Conservation (phyloP, 1,140 invertebrate genomes). For the Schlechtendalia chinensis region DNA sequence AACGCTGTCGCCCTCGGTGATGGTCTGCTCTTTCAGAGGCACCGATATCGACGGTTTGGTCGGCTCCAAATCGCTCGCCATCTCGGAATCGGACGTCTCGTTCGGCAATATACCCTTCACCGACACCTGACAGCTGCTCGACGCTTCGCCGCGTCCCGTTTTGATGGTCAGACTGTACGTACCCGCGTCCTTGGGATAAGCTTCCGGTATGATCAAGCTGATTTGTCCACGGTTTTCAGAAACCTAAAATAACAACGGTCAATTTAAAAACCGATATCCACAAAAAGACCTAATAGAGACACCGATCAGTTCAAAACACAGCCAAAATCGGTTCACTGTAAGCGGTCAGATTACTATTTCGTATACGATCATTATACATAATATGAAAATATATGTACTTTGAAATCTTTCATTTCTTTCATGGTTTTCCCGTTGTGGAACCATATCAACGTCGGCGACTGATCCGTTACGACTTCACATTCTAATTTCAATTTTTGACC, state of each 20-base stretch:
- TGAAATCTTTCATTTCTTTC: constrained; percentile 58
- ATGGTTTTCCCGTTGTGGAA: constrained; percentile 67
- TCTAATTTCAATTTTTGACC: constrained; percentile 69
- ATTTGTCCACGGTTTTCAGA: constrained; percentile 57
- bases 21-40: constrained; percentile 66
- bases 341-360: no score
- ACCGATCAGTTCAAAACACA: no score
- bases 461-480: constrained; percentile 65
- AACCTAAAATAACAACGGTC: neutral
- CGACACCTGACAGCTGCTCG: constrained; percentile 65
- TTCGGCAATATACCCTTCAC: constrained; percentile 69
- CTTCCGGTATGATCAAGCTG: constrained; percentile 68
- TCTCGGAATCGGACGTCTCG: constrained; percentile 72
- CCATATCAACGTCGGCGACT: constrained; percentile 64
- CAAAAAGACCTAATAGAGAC: no score
- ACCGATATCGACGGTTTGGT: constrained; percentile 72
- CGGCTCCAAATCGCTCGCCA: constrained; percentile 69
- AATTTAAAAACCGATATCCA: no score
- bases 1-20: constrained; percentile 70
- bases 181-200: constrained; percentile 70
- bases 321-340: no score
- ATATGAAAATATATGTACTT: constrained; percentile 56
- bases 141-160: constrained; percentile 66
- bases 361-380: no score
- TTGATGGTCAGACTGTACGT: constrained; percentile 66